Base-by-base conservation (phyloP, 2,888 invertebrate species). In the Drosophila infuscata region DNA sequence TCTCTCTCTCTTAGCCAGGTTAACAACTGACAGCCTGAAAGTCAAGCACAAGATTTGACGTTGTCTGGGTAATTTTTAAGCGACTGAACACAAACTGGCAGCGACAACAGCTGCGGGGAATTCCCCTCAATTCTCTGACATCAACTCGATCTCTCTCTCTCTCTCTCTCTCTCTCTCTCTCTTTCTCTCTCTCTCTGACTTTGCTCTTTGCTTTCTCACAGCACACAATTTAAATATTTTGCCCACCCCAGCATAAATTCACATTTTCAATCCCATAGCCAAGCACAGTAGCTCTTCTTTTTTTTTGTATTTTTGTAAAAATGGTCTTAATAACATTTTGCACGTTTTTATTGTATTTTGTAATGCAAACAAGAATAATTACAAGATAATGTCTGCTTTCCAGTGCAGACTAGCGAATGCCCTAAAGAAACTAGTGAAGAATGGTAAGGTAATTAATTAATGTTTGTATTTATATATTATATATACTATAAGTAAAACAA, bases 11-110 rank as follows among this genome's bases (percentile, higher is more conserved):
- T 51, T 66, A 30, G 63, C 66, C 66, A 59, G 77, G 77, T 67
- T 78, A 81, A 77, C 78, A 81, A 78, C 78, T 78, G 81, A 77
- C 81, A 78, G 77, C 49, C 77, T 70, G 79, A 80, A 82, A 80
- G 82, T 80, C 79, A 80, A 80, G 82, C 82, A 79, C 66, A 82
- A 80, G 83, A 88, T 85, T 89, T 85, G 88, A 85, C 69, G 82
- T 73, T 75, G 86, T 70, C 83, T 79, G 78, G 73, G 79, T 72
- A 84, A 83, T 79, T 83, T 88, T 83, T 68, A 82, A 70, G 76
- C 78, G 79, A 68, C 49, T 76, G 79, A 66, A 68, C 74, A 76
- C 63, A 65, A 69, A 74, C 56, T 53, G 75, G 41, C 76, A 76
- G 41, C 75, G 64, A 59, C 77, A 68, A 87, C 71, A 70, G 70